These are phyloP conservation scores for Sternotherus odoratus DNA, from an alignment of 2,797 vertebrate species.

Conservation along the genomic window DNA sequence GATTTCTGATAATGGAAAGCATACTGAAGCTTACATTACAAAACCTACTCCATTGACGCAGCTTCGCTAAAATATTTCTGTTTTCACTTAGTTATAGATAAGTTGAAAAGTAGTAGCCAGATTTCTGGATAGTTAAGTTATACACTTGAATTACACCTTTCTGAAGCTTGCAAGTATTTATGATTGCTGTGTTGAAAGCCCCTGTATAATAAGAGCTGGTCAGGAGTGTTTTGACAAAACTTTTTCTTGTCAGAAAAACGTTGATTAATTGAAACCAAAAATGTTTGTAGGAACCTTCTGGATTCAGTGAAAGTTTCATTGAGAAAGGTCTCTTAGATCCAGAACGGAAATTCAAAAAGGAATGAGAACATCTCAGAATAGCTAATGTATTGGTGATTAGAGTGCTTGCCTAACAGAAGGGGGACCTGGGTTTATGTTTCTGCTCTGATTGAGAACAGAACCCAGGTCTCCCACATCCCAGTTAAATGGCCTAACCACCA, in stretches of 20 bases:
- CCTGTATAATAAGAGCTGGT: not conserved
- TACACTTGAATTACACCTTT: not conserved
- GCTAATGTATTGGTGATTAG: not conserved
- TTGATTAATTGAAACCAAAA: no score
- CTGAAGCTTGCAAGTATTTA: not conserved
- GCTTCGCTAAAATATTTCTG: not conserved
- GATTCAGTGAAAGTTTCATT: not conserved
- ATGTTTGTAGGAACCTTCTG: not conserved
- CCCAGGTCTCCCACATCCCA: not conserved
- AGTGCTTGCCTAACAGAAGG: not conserved
- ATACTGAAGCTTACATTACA: not conserved
- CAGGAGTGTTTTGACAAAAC: not conserved
- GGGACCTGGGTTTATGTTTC: not conserved
- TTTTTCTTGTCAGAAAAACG: not conserved
- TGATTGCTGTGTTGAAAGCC: not conserved
- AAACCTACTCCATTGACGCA: not conserved
- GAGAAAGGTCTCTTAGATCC: not conserved
- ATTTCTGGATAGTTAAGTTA: not conserved
- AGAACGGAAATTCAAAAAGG: not conserved
- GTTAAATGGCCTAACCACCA: not conserved
- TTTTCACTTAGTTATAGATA: not conserved
- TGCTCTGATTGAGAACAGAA: not conserved
- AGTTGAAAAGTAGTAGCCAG: not conserved
- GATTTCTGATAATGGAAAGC: not conserved
- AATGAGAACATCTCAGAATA: not conserved